Conservation (phyloP, 2,888 invertebrate genomes). For the Aspidiotus destructor region DNA sequence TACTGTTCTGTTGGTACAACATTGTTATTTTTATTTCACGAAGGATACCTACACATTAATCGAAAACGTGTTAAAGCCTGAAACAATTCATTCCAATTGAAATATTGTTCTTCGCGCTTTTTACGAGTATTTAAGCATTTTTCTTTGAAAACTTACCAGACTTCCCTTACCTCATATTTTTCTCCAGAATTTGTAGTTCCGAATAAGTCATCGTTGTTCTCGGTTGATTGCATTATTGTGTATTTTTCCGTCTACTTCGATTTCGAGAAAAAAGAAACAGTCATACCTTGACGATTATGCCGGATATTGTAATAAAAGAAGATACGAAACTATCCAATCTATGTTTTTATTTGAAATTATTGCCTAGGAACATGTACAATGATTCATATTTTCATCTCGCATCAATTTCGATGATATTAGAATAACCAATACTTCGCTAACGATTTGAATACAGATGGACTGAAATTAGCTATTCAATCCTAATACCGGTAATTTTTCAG, state of each 20-base stretch:
- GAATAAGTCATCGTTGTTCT: conserved; percentile 2
- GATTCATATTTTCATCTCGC: neutral
- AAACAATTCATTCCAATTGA: conserved; percentile 27
- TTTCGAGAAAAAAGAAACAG: neutral
- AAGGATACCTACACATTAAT: conserved; percentile 7
- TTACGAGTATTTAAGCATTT: conserved; percentile 6
- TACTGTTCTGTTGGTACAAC: conserved; percentile 2
- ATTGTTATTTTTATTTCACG: conserved; percentile 5
- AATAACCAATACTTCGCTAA: too few relatives aligned
- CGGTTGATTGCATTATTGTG: conserved; percentile 2
- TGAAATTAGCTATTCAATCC: too few relatives aligned
- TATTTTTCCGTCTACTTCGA: conserved; percentile 1
- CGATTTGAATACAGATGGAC: too few relatives aligned
- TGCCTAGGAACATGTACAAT: neutral
- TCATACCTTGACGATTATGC: neutral
- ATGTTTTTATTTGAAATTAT: conserved; percentile 1
- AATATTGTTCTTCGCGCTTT: conserved; percentile 16
- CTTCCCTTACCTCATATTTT: too few relatives aligned
- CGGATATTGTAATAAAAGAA: conserved; percentile 8
- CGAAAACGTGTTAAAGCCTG: conserved; percentile 3
- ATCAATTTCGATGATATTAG: too few relatives aligned
- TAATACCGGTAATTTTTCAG: too few relatives aligned
- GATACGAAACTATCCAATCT: neutral
- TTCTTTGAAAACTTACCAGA: neutral
- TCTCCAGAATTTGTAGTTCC: neutral